Base-by-base conservation (phyloP, 2,888 invertebrate genomes). In the Lutraria lutraria region DNA sequence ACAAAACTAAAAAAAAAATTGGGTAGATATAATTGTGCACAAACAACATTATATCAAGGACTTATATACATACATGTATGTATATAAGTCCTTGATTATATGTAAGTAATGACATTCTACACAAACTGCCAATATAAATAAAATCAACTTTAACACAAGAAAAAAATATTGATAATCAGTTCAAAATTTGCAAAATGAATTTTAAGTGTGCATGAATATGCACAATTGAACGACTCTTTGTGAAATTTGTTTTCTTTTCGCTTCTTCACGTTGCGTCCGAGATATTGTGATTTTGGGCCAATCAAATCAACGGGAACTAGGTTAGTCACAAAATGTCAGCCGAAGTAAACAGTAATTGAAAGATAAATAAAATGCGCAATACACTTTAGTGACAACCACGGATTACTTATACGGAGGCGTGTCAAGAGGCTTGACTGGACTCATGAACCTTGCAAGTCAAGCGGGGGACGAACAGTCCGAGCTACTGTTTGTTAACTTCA, bases 401-500 rank as follows among this genome's bases (percentile, higher is more conserved):
- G 95, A 95, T 92, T 94, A 93, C 88, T 85, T 95, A 84, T 94
- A 94, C 89, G 93, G 88, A 87, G 93, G 93, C 76, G 94, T 94
- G 88, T 91, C 93, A 90, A 92, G 93, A 96, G 97, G 97, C 95
- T 97, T 97, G 97, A 96, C 97, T 97, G 98, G 97, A 98, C 98
- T 98, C 97, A 98, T 98, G 98, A 98, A 98, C 98, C 98, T 98
- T 97, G 97, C 98, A 97, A 98, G 97, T 97, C 98, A 97, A 97
- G 97, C 97, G 96, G 97, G 98, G 97, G 98, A 98, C 97, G 97
- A 98, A 96, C 95, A 94, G 92, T 95, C 96, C 86, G 98, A 98
- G 97, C 98, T 98, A 97, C 98, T 98, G 97, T 99, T 98, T 97
- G 99, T 99, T 95, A 99, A 99, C 97, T 99, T 99, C 97, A 99